These are phyloP conservation scores for Erynnis tages DNA, from an alignment of 2,888 invertebrate genomes.

Conservation along the genomic window DNA sequence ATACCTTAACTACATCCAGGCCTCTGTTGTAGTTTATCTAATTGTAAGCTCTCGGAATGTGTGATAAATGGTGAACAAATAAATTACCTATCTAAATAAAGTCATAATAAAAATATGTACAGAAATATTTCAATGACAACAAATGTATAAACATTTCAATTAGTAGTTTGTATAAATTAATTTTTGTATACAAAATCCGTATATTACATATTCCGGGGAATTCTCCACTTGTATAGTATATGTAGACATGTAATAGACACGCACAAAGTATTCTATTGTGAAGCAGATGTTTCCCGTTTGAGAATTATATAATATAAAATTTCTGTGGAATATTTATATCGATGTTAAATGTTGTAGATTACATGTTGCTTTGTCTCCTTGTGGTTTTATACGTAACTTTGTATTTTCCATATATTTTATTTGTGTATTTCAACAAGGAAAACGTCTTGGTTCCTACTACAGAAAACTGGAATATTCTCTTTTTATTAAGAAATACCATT, in stretches of 20 bases:
- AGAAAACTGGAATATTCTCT: too few species aligned
- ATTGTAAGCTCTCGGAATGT: slow-evolving; percentile 19
- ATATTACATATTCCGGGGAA: slow-evolving; percentile 26
- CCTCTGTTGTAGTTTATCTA: slow-evolving; percentile 15
- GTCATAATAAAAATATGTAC: neutral
- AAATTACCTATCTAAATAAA: neutral
- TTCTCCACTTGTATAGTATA: slow-evolving; percentile 34
- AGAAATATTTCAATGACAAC: neutral
- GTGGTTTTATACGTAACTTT: slow-evolving; percentile 25
- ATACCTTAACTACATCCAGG: neutral
- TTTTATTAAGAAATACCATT: neutral
- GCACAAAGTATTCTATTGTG: slow-evolving; percentile 55
- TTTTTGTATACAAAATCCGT: neutral
- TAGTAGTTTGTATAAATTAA: neutral
- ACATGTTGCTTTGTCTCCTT: slow-evolving; percentile 23
- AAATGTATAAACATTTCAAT: too few species aligned
- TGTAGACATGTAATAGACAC: slow-evolving; percentile 66
- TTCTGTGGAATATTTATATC: slow-evolving; percentile 32
- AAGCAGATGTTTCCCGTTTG: slow-evolving; percentile 6
- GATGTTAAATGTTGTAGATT: slow-evolving; percentile 50
- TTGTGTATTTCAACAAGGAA: too few species aligned
- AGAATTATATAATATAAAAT: neutral
- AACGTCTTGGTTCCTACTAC: too few species aligned
- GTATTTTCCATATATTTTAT: too few species aligned
- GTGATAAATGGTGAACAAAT: slow-evolving; percentile 9